Evolutionary conservation across 2,113 vertebrate species (phyloP).

Genomic region (Proterorhinus semilunaris): DNA sequence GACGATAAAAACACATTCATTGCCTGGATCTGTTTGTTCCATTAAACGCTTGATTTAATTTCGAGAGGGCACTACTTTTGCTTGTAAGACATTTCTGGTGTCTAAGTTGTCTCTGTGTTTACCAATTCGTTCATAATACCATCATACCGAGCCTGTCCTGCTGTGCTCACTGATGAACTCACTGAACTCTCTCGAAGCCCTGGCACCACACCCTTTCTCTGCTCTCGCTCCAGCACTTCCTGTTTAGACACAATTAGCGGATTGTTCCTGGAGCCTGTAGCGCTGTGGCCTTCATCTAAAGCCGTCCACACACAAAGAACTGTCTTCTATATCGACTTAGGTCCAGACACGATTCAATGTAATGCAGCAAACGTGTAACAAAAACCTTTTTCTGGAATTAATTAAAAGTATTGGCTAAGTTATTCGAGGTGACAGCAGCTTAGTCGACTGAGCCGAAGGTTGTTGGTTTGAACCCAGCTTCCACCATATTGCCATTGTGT

Average conservation of each 20-base stretch:
- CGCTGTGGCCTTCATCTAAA: conserved; percentile 45
- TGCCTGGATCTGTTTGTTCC: not conserved
- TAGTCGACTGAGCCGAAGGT: no score
- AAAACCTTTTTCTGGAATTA: not conserved
- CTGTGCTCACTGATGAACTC: conserved; percentile 44
- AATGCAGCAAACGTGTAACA: not conserved
- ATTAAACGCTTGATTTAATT: conserved; percentile 1
- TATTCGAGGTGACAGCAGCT: no score
- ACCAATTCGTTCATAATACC: conserved; percentile 26
- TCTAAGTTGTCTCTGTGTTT: not conserved
- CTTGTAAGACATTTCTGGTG: not conserved
- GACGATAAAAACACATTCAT: not conserved
- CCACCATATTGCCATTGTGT: no score
- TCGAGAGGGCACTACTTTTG: not conserved
- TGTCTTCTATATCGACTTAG: not conserved
- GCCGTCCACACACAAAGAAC: conserved; percentile 34
- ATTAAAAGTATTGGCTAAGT: not conserved
- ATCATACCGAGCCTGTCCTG: conserved; percentile 37
- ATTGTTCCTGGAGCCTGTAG: conserved; percentile 53
- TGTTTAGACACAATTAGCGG: conserved; percentile 69
- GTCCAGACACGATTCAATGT: not conserved
- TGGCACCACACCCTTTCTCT: conserved; percentile 44
- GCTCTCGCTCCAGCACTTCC: conserved; percentile 60
- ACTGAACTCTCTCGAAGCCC: conserved; percentile 46
- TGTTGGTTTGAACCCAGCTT: no score